Conservation (phyloP, 2,797 vertebrate genomes). For the Hoplostethus atlanticus region DNA sequence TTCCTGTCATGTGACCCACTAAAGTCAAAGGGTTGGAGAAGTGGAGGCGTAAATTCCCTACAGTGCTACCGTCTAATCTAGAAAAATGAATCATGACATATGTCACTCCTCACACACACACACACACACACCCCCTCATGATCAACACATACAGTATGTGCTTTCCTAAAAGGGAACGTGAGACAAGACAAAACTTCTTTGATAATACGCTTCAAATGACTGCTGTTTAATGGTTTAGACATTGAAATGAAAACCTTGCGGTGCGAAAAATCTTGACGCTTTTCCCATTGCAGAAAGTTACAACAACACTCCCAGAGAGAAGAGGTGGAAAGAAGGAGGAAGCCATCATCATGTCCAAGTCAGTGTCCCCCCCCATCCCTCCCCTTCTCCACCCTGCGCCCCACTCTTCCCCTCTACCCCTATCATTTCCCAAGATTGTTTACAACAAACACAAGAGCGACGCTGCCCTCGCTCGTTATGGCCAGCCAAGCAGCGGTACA, state of each 20-base stretch:
- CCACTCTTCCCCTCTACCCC: slow-evolving; percentile 39
- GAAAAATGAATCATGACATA: slow-evolving; percentile 87
- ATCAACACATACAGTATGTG: background rate
- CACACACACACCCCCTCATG: slow-evolving; percentile 21
- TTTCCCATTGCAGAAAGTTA: slow-evolving; percentile 31
- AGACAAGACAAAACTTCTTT: slow-evolving; percentile 50
- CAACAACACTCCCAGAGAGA: slow-evolving; percentile 21
- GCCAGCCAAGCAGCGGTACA: slow-evolving; percentile 74
- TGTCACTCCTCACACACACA: slow-evolving; percentile 53
- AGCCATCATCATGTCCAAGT: slow-evolving; percentile 34
- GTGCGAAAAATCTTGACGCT: slow-evolving; percentile 37
- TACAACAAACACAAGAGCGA: slow-evolving; percentile 79
- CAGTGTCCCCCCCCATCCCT: slow-evolving; percentile 17
- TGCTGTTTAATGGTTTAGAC: no score
- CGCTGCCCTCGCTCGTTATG: slow-evolving; percentile 78
- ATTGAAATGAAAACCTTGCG: slow-evolving; percentile 43
- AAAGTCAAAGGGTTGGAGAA: slow-evolving; percentile 38
- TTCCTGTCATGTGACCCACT: slow-evolving; percentile 35
- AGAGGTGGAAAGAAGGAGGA: slow-evolving; percentile 31
- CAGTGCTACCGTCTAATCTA: slow-evolving; percentile 80
- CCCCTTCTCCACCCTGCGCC: slow-evolving; percentile 14
- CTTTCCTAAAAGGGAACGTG: slow-evolving; percentile 27
- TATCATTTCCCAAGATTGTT: slow-evolving; percentile 81
- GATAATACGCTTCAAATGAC: no score
- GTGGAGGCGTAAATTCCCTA: slow-evolving; percentile 18